Evolutionary conservation across 2,888 invertebrate species (phyloP).

Genomic region (Tetramorium bicarinatum): DNA sequence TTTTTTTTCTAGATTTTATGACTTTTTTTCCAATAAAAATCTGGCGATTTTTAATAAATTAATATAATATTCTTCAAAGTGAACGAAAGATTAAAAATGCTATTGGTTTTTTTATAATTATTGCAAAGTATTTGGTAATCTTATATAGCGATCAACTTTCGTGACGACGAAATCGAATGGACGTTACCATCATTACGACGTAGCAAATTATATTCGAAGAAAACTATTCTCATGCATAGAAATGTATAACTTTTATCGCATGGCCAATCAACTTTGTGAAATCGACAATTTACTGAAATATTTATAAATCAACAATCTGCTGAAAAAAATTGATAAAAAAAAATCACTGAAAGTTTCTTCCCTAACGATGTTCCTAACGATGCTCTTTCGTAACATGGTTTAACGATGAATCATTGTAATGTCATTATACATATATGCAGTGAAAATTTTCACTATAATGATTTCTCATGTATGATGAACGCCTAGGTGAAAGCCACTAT

Average conservation of each 20-base stretch:
- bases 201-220: conserved; percentile 6
- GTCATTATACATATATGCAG: conserved; percentile 1
- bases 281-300: neutral
- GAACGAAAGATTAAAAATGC: neutral
- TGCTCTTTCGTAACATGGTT: neutral
- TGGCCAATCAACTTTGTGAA: neutral
- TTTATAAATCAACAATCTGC: no score
- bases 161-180: neutral
- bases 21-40: neutral
- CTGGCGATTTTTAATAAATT: neutral
- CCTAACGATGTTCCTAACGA: neutral
- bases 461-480: neutral
- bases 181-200: neutral
- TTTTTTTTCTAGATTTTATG: neutral
- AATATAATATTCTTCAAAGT: conserved; percentile 3
- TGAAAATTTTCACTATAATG: neutral
- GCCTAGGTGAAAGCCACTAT: neutral
- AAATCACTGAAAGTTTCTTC: neutral
- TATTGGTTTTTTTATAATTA: neutral
- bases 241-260: conserved; percentile 12
- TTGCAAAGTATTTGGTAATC: neutral
- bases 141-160: conserved; percentile 2
- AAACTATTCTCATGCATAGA: neutral
- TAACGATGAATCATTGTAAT: conserved; percentile 10
- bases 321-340: neutral